Evolutionary conservation across 2,797 vertebrate species (phyloP).

Genomic region (Coreius guichenoti): DNA sequence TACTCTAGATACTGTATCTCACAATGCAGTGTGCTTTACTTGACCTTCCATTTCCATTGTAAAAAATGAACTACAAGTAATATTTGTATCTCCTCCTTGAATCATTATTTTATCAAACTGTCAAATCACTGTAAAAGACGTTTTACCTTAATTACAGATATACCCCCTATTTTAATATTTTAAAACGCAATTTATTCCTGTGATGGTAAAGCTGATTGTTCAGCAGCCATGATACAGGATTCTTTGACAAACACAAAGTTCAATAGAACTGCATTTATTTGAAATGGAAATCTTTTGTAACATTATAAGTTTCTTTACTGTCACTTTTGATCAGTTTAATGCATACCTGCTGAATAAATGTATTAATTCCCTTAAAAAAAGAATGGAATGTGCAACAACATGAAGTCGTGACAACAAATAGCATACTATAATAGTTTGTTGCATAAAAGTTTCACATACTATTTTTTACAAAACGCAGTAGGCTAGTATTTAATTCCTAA

Average conservation of each 20-base stretch:
- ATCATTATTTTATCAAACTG: background rate
- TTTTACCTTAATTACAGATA: background rate
- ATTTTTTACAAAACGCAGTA: background rate
- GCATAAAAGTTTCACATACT: conserved; percentile 2
- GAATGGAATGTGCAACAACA: background rate
- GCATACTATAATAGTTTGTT: background rate
- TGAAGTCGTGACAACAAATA: background rate
- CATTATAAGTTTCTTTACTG: background rate
- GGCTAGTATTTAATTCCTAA: conserved; percentile 5
- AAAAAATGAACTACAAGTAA: background rate
- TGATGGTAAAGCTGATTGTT: background rate
- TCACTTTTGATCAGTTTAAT: background rate
- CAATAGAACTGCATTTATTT: background rate
- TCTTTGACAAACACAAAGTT: background rate
- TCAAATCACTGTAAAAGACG: background rate
- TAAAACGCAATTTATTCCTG: too few relatives aligned
- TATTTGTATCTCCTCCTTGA: background rate
- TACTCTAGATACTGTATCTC: background rate
- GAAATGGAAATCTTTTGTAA: background rate
- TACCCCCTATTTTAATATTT: background rate
- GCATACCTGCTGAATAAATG: background rate
- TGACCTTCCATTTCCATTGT: background rate
- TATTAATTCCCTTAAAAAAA: background rate
- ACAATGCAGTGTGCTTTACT: background rate
- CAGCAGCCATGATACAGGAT: background rate